Conservation (phyloP, 1,140 invertebrate species). For the Platorchestia sp. region DNA sequence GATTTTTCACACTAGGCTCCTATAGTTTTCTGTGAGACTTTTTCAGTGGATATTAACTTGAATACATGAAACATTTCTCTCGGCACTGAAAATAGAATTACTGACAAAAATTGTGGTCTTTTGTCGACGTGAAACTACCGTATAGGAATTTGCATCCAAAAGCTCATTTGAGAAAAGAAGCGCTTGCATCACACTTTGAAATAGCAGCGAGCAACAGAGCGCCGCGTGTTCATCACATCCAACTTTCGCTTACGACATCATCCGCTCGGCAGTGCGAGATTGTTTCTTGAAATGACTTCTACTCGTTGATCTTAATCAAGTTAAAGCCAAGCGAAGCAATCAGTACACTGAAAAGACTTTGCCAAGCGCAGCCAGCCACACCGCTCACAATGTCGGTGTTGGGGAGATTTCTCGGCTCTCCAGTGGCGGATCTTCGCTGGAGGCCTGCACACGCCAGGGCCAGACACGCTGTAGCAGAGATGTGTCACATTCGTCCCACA, state of each 20-base stretch:
- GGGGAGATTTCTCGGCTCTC: neutral
- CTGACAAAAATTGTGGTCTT: neutral
- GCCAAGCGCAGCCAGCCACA: neutral
- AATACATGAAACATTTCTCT: neutral
- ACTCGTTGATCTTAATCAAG: neutral
- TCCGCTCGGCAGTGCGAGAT: neutral
- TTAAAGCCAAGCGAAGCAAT: neutral
- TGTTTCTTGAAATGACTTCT: neutral
- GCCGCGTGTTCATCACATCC: neutral
- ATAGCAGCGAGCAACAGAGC: neutral
- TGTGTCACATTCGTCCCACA: no score
- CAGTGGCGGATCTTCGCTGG: neutral
- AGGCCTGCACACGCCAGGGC: neutral
- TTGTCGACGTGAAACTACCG: neutral
- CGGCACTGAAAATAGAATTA: neutral
- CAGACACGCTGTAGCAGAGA: neutral
- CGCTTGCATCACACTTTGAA: neutral
- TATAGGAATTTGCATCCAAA: neutral
- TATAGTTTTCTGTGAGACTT: neutral
- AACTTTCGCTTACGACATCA: neutral
- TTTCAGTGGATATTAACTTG: neutral
- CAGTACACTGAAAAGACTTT: neutral
- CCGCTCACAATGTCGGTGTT: neutral
- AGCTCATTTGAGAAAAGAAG: neutral
- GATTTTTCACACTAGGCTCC: neutral